These are phyloP conservation scores for Rhagium mordax DNA, from an alignment of 2,888 invertebrate genomes.

Conservation along the genomic window DNA sequence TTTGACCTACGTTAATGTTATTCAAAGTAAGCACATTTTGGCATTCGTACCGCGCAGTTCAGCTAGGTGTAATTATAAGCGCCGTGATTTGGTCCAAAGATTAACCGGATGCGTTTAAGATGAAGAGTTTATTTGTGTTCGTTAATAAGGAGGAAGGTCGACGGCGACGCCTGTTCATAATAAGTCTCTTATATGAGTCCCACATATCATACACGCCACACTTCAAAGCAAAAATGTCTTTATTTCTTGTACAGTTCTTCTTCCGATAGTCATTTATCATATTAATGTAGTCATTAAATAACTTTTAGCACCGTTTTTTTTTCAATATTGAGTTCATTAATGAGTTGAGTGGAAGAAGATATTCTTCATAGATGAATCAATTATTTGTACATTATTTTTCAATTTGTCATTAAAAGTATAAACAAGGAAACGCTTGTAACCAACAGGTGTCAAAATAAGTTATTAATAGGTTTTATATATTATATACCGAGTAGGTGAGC, in stretches of 20 bases:
- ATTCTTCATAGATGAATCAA: background rate
- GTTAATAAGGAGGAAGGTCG: slow-evolving; percentile 56
- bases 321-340: background rate
- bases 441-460: background rate
- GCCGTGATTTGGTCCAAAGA: slow-evolving; percentile 37
- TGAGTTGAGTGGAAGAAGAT: no score
- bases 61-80: background rate
- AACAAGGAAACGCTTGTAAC: background rate
- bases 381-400: background rate
- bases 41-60: background rate
- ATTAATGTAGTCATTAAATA: slow-evolving; percentile 29
- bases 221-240: slow-evolving; percentile 53
- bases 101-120: slow-evolving; percentile 50
- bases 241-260: slow-evolving; percentile 42
- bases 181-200: slow-evolving; percentile 52
- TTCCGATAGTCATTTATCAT: slow-evolving; percentile 46
- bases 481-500: no score
- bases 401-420: background rate
- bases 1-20: background rate
- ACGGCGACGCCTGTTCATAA: slow-evolving; percentile 54
- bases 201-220: slow-evolving; percentile 49
- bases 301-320: slow-evolving; percentile 4
- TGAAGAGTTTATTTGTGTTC: slow-evolving; percentile 55
- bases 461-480: no score
- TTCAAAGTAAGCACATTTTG: background rate